Evolutionary conservation across 2,888 invertebrate species (phyloP).

Genomic region (Zhuqinia jingwanae): DNA sequence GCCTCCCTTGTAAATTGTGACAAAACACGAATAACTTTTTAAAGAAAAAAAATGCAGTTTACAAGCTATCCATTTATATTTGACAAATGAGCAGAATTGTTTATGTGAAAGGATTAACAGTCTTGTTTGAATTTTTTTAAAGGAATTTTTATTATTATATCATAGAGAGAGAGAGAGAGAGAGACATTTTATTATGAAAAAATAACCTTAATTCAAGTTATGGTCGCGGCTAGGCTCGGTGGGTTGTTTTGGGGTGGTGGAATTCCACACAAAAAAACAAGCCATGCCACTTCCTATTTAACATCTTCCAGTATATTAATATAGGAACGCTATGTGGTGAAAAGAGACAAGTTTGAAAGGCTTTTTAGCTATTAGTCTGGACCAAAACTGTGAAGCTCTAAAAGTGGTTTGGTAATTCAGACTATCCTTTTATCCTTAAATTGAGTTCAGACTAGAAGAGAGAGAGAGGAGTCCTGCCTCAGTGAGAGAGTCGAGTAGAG

Average conservation of each 20-base stretch:
- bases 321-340: not conserved
- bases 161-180: too few relatives aligned
- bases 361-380: conserved; percentile 41
- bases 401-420: conserved; percentile 59
- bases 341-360: not conserved
- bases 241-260: not conserved
- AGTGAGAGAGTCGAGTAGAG: not conserved
- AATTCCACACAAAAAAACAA: not conserved
- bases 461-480: too few relatives aligned
- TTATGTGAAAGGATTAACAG: not conserved
- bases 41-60: not conserved
- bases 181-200: too few relatives aligned
- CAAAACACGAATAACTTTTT: not conserved
- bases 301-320: not conserved
- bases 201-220: not conserved
- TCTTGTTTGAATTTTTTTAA: not conserved
- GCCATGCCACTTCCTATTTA: not conserved
- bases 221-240: not conserved
- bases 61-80: not conserved
- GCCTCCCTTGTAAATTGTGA: too few relatives aligned
- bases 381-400: conserved; percentile 10
- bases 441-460: conserved; percentile 26
- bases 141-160: not conserved
- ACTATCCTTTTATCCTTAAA: conserved; percentile 56
- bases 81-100: not conserved